Percentiles rank a stretch among this genome's conserved stretches.
Evolutionary conservation across 1,140 invertebrate genomes (phyloP).

Genomic region (Linepithema humile): DNA sequence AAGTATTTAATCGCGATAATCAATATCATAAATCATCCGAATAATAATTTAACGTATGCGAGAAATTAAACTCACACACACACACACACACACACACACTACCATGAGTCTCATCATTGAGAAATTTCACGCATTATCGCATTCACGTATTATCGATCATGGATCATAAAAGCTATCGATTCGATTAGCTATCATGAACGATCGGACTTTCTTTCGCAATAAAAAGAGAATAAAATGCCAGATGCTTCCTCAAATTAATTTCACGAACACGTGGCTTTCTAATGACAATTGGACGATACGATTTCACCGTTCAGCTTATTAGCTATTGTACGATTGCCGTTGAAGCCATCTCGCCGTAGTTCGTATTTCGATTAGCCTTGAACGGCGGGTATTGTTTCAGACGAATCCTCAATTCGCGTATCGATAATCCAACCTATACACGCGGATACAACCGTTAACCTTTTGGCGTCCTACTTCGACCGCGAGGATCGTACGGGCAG

Average conservation of each 20-base stretch:
- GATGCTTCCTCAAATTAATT: not conserved
- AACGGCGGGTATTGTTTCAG: conserved; percentile 61
- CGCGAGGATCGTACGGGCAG: not conserved
- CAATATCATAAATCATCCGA: too few relatives aligned
- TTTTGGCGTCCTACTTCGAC: conserved; percentile 70
- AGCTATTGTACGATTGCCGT: conserved; percentile 47
- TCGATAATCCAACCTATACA: conserved; percentile 46
- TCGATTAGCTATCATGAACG: too few relatives aligned
- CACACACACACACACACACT: too few relatives aligned
- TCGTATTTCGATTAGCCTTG: conserved; percentile 62
- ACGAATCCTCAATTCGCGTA: conserved; percentile 36
- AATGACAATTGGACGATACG: conserved; percentile 45
- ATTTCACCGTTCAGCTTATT: conserved; percentile 67
- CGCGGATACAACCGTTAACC: conserved; percentile 72
- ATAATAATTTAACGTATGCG: too few relatives aligned
- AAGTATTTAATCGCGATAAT: too few relatives aligned
- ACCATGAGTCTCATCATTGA: conserved; percentile 39
- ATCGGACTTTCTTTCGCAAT: too few relatives aligned
- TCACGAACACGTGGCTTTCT: conserved; percentile 52
- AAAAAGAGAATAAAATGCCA: too few relatives aligned
- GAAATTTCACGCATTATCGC: conserved; percentile 50
- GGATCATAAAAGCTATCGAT: not conserved
- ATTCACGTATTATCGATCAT: too few relatives aligned
- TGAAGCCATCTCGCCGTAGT: conserved; percentile 22
- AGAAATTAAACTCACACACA: too few relatives aligned